A percentile compares a stretch with the other conserved stretches of the same genome.
These are phyloP conservation scores for Cairina moschata DNA, from an alignment of 2,113 vertebrate species.

Conservation along the genomic window DNA sequence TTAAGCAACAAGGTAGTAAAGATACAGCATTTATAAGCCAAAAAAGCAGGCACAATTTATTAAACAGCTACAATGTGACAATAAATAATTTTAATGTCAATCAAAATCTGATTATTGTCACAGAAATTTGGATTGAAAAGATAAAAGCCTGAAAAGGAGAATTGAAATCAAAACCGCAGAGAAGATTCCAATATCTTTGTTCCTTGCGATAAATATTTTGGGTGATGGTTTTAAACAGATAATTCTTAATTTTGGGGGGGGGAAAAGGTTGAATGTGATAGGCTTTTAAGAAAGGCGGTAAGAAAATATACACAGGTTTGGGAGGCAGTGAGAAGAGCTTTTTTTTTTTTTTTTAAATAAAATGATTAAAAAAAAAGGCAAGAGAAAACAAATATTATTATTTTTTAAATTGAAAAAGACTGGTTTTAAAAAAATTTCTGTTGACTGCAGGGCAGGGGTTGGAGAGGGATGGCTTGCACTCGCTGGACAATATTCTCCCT, in stretches of 20 bases:
- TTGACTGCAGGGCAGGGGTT: accelerated
- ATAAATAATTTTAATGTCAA: slow-evolving; percentile 75
- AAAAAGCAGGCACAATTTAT: slow-evolving; percentile 66
- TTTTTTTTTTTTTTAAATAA: no score
- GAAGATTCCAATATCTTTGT: slow-evolving; percentile 56
- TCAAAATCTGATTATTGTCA: slow-evolving; percentile 69
- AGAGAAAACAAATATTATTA: background rate
- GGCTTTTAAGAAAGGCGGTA: background rate
- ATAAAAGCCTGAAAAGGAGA: slow-evolving; percentile 60
- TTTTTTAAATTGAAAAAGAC: background rate
- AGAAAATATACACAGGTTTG: background rate
- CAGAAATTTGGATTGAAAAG: slow-evolving; percentile 67
- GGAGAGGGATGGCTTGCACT: background rate
- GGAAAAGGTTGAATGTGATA: background rate
- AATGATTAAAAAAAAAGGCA: no score
- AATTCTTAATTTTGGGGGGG: background rate
- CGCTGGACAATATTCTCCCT: background rate
- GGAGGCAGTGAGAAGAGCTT: background rate
- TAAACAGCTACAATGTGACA: slow-evolving; percentile 67
- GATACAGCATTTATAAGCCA: slow-evolving; percentile 39
- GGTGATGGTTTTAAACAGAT: slow-evolving; percentile 56
- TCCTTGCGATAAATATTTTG: slow-evolving; percentile 59
- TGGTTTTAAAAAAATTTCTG: background rate
- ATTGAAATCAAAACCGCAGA: slow-evolving; percentile 38
- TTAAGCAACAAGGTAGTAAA: slow-evolving; percentile 52